These are phyloP conservation scores for Hestina assimilis DNA, from an alignment of 1,140 invertebrate species.

Conservation along the genomic window DNA sequence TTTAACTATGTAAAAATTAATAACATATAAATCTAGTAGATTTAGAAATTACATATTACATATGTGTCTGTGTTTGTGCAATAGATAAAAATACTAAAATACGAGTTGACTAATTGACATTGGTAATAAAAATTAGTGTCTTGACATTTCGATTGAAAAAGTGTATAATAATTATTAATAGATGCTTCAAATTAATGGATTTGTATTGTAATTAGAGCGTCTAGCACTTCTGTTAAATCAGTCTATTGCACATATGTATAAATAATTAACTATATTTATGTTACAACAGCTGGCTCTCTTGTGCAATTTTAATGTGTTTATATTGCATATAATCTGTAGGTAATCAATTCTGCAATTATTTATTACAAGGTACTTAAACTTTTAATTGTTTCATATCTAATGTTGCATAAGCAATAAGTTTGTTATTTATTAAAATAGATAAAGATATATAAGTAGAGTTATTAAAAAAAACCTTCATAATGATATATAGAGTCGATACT, in stretches of 20 bases:
- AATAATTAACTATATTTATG: conserved; percentile 44
- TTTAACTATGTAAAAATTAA: conserved; percentile 69
- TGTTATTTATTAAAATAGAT: conserved; percentile 67
- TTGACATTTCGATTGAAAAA: conserved; percentile 56
- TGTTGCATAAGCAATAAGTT: conserved; percentile 34
- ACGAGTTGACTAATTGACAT: conserved; percentile 36
- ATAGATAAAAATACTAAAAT: conserved; percentile 59
- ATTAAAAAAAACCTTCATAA: conserved; percentile 59
- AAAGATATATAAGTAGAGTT: conserved; percentile 59
- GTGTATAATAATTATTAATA: conserved; percentile 62
- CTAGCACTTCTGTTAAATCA: conserved; percentile 63
- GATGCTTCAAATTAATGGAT: conserved; percentile 69
- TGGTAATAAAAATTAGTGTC: conserved; percentile 35
- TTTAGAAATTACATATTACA: conserved; percentile 52
- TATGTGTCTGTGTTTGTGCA: conserved; percentile 70
- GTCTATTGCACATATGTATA: conserved; percentile 64
- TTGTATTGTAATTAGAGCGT: conserved; percentile 64
- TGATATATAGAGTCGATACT: conserved; percentile 74
- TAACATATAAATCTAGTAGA: conserved; percentile 66
- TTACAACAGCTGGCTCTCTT: conserved; percentile 64
- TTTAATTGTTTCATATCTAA: conserved; percentile 41
- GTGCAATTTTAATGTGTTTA: conserved; percentile 49
- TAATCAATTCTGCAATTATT: conserved; percentile 26
- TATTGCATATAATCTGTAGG: conserved; percentile 30
- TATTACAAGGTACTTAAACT: conserved; percentile 69